Conservation (phyloP, 2,888 invertebrate species). For the Microchrysa polita region DNA sequence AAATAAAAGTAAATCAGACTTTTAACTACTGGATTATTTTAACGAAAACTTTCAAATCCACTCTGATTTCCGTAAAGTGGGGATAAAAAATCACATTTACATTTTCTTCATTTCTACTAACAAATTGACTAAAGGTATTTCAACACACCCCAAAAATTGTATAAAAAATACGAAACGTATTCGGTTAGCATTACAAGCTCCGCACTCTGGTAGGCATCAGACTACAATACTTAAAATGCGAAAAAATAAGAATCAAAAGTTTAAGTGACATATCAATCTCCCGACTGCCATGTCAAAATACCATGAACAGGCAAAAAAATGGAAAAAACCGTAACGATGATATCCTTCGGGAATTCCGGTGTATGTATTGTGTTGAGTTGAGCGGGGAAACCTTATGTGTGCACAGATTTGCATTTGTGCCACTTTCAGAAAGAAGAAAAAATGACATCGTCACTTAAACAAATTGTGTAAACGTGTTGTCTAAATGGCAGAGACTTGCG, state of each 20-base stretch:
- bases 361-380: conserved; percentile 34
- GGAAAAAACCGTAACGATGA: background rate
- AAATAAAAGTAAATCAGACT: too few relatives aligned
- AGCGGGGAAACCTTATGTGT: conserved; percentile 36
- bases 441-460: conserved; percentile 49
- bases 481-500: conserved; percentile 33
- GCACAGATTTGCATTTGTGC: conserved; percentile 51
- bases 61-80: too few relatives aligned
- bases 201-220: background rate
- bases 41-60: too few relatives aligned
- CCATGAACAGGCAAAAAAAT: background rate
- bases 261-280: conserved; percentile 42
- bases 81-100: too few relatives aligned
- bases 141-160: too few relatives aligned
- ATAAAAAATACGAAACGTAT: too few relatives aligned
- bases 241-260: conserved; percentile 37
- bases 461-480: conserved; percentile 55
- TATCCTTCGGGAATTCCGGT: conserved; percentile 38
- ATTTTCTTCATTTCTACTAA: too few relatives aligned
- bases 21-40: too few relatives aligned
- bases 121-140: too few relatives aligned
- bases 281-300: conserved; percentile 18
- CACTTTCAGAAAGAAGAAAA: conserved; percentile 44
- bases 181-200: too few relatives aligned
- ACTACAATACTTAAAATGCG: background rate